These are phyloP conservation scores for Callinectes sapidus DNA, from an alignment of 2,888 invertebrate species.

Conservation along the genomic window DNA sequence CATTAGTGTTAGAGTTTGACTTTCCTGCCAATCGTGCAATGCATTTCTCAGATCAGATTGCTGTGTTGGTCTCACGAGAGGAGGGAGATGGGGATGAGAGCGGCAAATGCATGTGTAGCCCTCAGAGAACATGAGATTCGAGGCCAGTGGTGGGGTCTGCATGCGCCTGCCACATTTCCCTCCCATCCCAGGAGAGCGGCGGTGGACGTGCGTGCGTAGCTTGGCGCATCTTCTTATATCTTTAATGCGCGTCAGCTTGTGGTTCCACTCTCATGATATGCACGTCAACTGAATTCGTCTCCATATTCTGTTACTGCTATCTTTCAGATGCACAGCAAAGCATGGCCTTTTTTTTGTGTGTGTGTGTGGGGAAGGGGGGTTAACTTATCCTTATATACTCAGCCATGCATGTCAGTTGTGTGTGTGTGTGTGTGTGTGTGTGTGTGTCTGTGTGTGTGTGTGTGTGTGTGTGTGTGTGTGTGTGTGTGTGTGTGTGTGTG, in stretches of 20 bases:
- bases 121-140: not conserved
- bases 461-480: not conserved
- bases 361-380: too few species aligned
- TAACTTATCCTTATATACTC: not conserved
- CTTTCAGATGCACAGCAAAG: not conserved
- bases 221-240: not conserved
- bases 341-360: not conserved
- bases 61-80: not conserved
- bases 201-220: not conserved
- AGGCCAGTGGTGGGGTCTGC: not conserved
- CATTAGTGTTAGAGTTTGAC: not conserved
- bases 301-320: not conserved
- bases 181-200: not conserved
- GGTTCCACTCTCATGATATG: not conserved
- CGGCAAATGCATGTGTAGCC: not conserved
- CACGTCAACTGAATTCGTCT: not conserved
- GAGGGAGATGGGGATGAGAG: not conserved
- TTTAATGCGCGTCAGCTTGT: not conserved
- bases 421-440: too few species aligned
- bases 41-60: not conserved
- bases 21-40: not conserved
- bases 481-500: too few species aligned
- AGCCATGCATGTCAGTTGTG: not conserved
- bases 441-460: too few species aligned
- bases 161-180: not conserved